Base-by-base conservation (phyloP, 1,140 invertebrate genomes). In the Saccostrea cuccullata region DNA sequence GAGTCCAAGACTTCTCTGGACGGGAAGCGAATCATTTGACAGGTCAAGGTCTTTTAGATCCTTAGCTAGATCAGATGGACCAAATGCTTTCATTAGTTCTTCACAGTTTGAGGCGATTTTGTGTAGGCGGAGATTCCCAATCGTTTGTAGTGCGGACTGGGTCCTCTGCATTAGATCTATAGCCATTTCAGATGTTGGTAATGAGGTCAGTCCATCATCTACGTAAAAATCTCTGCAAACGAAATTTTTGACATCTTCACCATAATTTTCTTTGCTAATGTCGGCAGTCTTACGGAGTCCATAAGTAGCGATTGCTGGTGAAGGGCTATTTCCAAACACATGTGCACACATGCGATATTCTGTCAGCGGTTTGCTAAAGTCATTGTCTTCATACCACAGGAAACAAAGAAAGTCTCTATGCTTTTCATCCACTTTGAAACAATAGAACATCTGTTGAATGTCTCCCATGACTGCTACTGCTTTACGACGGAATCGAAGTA, bases 1-100 rank as follows among this genome's bases (percentile, higher is more conserved):
- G 58, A 17, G 58, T 60, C 58, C 58, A 12, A 17, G 58, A 60
- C 58, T 60, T 60, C 58, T 56, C 60, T 90, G 89, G 13, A 87
- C 15, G 58, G 88, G 86, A 17, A 84, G 23, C 6, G 11, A 17
- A 55, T 91, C 89, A 23, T 1, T 13, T 13, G 70, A 58, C 8
- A 87, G 20, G 40, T 88, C 60, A 3, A 90, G 67, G 60, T 70
- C 23, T 36, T 86, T 88, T 5, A 90, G 13, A 30, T 90, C 89
- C 9, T 86, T 83, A 0, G 70, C 89, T n/a, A 86, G 84, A 36
- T 89, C 89, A 20, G 30, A 36, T n/a, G n/a, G 47, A 5, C 56
- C 86, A 85, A 86, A 90, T 30, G 64, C 82, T 30, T 73, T 77
- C 60, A 89, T n/a, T 15, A 89, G 83, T 11, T 87, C 58, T 8